Evolutionary conservation across 2,113 vertebrate genomes (phyloP), one percentile per base, ranked within the genome.

Genomic region (Centrocercus urophasianus): DNA sequence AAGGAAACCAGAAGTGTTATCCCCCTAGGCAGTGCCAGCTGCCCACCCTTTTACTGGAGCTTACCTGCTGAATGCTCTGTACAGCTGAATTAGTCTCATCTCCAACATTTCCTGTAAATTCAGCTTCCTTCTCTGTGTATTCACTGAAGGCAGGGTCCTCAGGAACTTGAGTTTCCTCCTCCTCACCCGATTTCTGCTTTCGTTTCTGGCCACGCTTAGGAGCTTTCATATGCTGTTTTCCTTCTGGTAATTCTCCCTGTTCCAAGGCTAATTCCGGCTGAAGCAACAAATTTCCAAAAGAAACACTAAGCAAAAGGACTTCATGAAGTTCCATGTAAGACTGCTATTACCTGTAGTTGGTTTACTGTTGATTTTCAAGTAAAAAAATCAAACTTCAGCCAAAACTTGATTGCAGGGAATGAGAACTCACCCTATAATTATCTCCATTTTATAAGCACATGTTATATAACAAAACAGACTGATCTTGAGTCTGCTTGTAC

Each of bases 1-100:
- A 30, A 90, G 42, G 8, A 56, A 71, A 75, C 60, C 78, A 32
- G 24, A 86, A 83, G 12, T 8, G 17, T 69, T 64, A 57, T 25
- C 13, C 15, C 69, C 77, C 36, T 47, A 90, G 72, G 45, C 16
- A 86, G 48, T 42, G 48, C 30, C 42, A 60, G 16, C 69, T 59
- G 65, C 50, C 24, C 47, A 74, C 48, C 34, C 70, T 78, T 32
- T 66, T 78, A 28, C 73, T 76, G 76, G 50, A 10, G 50, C 91
- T 66, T 73, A 99, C 99, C 99, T 99, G 99, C 40, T 99, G 99
- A 93, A 99, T 99, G 85, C 99, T 99, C 97, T 99, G 99, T 81
- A 99, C 99, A 1, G 99, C 99, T 3, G 99, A 99, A 83, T 98
- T 99, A 3, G 98, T 99, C 94, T 99, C 99, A 10, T 99, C 99